These are phyloP conservation scores for Pelmatolapia mariae DNA, from an alignment of 2,113 vertebrate genomes.

Conservation along the genomic window DNA sequence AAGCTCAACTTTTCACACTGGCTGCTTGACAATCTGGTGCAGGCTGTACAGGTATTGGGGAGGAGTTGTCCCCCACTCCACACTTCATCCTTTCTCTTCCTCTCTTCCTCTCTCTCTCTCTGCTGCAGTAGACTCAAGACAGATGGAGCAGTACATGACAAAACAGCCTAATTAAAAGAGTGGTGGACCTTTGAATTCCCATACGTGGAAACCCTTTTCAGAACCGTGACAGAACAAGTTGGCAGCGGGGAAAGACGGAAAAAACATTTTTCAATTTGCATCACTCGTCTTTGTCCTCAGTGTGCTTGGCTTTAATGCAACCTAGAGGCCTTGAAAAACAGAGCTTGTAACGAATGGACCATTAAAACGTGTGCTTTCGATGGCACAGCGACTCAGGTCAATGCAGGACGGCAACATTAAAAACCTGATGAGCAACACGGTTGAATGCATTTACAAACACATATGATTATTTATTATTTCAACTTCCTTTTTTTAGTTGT, in stretches of 20 bases:
- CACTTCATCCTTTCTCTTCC: background rate
- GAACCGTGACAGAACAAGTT: slow-evolving; percentile 32
- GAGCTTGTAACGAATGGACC: background rate
- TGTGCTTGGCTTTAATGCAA: background rate
- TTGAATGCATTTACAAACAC: background rate
- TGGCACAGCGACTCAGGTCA: background rate
- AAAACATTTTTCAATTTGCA: slow-evolving; percentile 24
- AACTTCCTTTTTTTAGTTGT: background rate
- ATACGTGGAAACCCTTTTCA: slow-evolving; percentile 29
- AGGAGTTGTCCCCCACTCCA: background rate
- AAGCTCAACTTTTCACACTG: slow-evolving; percentile 16
- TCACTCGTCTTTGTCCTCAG: slow-evolving; percentile 28
- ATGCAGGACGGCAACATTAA: background rate
- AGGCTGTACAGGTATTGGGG: slow-evolving; percentile 20
- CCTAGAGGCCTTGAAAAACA: background rate
- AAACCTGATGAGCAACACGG: background rate
- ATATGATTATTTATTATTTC: background rate
- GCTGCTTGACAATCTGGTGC: slow-evolving; percentile 31
- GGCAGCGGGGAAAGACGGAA: background rate
- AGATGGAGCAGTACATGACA: slow-evolving; percentile 56
- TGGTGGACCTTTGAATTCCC: slow-evolving; percentile 56
- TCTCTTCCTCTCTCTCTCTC: background rate
- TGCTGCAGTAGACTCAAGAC: slow-evolving; percentile 37
- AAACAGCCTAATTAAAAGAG: slow-evolving; percentile 66
- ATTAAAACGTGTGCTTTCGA: slow-evolving; percentile 1